These are phyloP conservation scores for Chaenogobius annularis DNA, from an alignment of 2,113 vertebrate genomes.

Conservation along the genomic window DNA sequence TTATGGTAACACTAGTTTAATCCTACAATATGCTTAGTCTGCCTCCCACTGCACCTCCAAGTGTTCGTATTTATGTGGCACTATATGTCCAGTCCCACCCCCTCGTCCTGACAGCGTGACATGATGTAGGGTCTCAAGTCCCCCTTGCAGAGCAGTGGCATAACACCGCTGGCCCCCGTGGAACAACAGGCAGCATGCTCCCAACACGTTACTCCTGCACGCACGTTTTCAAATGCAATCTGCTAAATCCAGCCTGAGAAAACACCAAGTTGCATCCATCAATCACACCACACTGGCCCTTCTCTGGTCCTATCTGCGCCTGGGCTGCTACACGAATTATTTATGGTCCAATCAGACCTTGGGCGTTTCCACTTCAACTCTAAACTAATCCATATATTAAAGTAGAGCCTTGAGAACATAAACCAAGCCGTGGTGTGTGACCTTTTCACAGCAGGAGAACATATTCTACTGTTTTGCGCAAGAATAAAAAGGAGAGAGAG, in stretches of 20 bases:
- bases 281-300: conserved; percentile 45
- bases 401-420: conserved; percentile 49
- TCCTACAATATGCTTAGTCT: neutral
- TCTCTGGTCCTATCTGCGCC: conserved; percentile 43
- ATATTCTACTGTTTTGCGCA: conserved; percentile 11
- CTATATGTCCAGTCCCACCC: conserved; percentile 18
- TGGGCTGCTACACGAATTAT: conserved; percentile 49
- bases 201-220: neutral
- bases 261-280: conserved; percentile 36
- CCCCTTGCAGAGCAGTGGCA: conserved; percentile 22
- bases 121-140: conserved; percentile 46
- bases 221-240: conserved; percentile 16
- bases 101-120: conserved; percentile 33
- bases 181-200: neutral
- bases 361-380: conserved; percentile 56
- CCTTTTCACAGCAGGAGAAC: conserved; percentile 25
- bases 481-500: conserved; percentile 14
- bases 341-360: conserved; percentile 65
- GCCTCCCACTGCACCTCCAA: neutral
- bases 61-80: neutral
- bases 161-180: neutral
- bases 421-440: conserved; percentile 52
- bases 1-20: neutral
- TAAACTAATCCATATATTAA: conserved; percentile 65
- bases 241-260: conserved; percentile 22